Evolutionary conservation across 2,797 vertebrate species (phyloP).

Genomic region (Clamator glandarius): DNA sequence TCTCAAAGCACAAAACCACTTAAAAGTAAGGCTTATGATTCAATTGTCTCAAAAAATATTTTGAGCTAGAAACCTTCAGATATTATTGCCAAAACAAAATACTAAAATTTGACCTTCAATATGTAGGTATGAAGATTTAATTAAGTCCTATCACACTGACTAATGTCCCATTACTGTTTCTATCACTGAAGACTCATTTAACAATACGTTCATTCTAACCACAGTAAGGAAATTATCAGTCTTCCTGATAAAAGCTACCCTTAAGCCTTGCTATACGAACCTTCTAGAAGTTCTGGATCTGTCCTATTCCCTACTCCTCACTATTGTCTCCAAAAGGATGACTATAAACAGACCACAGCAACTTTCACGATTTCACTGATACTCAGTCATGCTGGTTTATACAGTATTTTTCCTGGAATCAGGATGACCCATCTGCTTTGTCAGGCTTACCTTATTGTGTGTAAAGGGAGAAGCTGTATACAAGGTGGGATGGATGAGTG

Average conservation of each 20-base stretch:
- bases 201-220: background rate
- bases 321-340: background rate
- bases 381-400: background rate
- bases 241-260: background rate
- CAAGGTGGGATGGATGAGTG: conserved; percentile 91
- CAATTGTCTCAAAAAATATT: background rate
- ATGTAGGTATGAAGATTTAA: background rate
- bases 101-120: background rate
- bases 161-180: background rate
- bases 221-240: background rate
- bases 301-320: background rate
- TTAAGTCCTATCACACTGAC: background rate
- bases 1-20: background rate
- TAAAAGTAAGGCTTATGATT: background rate
- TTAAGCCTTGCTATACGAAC: background rate
- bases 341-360: background rate
- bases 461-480: conserved; percentile 93
- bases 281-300: background rate
- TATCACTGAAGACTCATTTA: background rate
- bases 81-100: background rate
- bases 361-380: background rate
- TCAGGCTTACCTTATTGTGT: conserved; percentile 91
- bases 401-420: background rate
- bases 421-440: background rate
- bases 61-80: background rate